Evolutionary conservation across 2,888 invertebrate species (phyloP).

Genomic region (Lutraria lutraria): DNA sequence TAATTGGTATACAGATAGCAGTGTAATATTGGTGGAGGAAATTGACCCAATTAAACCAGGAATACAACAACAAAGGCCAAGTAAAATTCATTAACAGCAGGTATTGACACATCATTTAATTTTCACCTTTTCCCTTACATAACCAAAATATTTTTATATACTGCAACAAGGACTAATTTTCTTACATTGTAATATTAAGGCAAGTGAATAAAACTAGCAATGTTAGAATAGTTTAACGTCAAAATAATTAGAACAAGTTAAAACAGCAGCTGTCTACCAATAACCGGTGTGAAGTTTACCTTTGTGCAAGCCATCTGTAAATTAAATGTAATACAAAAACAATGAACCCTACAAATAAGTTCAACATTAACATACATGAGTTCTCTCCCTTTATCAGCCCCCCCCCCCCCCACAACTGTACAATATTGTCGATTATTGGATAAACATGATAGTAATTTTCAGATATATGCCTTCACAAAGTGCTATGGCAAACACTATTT

Average conservation of each 20-base stretch:
- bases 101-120: neutral
- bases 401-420: too few relatives aligned
- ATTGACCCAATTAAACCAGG: too few relatives aligned
- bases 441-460: too few relatives aligned
- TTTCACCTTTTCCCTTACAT: neutral
- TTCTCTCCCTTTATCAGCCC: neutral
- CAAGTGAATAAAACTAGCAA: constrained; percentile 11
- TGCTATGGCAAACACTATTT: too few relatives aligned
- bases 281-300: constrained; percentile 24
- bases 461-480: too few relatives aligned
- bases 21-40: too few relatives aligned
- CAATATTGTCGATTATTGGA: too few relatives aligned
- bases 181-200: neutral
- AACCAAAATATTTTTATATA: neutral
- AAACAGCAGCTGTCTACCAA: constrained; percentile 21
- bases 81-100: too few relatives aligned
- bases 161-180: neutral
- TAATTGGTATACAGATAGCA: too few relatives aligned
- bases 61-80: too few relatives aligned
- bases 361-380: neutral
- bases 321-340: constrained; percentile 23
- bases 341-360: neutral
- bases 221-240: constrained; percentile 17
- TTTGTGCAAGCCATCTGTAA: constrained; percentile 36
- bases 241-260: constrained; percentile 27